Conservation (phyloP, 2,113 vertebrate species). For the Ifrita kowaldi region DNA sequence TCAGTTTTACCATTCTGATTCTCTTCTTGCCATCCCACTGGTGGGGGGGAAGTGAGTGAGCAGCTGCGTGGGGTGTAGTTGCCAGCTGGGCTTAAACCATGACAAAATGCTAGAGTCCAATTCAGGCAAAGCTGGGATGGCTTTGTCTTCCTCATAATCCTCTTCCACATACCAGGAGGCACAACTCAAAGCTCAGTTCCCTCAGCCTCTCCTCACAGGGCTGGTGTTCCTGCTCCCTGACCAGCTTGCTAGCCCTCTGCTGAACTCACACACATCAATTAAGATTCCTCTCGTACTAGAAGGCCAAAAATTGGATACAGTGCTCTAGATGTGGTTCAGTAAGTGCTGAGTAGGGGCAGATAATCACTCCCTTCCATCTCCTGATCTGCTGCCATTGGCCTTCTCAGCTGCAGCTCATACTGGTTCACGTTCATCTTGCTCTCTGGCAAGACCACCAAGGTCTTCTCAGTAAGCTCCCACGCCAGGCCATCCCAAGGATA, state of each 20-base stretch:
- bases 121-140: not conserved
- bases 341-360: not conserved
- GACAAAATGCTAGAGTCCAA: not conserved
- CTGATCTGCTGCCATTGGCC: not conserved
- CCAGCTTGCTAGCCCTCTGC: not conserved
- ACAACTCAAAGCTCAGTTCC: not conserved
- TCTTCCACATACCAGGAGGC: not conserved
- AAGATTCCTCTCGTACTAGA: not conserved
- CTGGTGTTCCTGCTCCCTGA: not conserved
- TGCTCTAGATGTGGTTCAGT: not conserved
- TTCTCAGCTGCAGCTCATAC: not conserved
- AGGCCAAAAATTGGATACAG: not conserved
- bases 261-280: not conserved
- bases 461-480: not conserved
- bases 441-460: not conserved
- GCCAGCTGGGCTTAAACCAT: not conserved
- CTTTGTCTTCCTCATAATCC: not conserved
- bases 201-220: not conserved
- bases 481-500: not conserved
- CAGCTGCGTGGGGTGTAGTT: not conserved
- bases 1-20: not conserved
- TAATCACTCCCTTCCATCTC: not conserved
- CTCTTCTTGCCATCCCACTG: not conserved
- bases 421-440: not conserved
- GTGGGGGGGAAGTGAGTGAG: not conserved